Conservation (phyloP, 2,888 invertebrate genomes). For the Athalia cordata region DNA sequence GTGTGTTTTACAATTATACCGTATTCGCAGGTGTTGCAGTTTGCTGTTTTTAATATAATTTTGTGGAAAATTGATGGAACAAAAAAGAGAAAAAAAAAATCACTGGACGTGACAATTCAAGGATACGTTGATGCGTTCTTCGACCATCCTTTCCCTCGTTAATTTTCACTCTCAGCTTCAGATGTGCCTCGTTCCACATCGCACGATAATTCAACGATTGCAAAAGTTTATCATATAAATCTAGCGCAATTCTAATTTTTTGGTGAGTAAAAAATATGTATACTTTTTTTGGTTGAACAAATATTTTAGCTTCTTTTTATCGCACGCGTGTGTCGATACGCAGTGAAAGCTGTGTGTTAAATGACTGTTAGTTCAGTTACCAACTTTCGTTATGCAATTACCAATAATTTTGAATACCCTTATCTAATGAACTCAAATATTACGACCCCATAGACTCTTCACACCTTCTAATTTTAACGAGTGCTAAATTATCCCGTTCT, state of each 20-base stretch:
- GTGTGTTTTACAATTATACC: too few relatives aligned
- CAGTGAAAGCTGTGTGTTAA: constrained; percentile 27
- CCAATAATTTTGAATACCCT: constrained; percentile 11
- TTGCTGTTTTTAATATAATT: too few relatives aligned
- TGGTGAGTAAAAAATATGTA: too few relatives aligned
- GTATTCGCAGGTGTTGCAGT: too few relatives aligned
- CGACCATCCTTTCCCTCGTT: neutral
- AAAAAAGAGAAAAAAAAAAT: too few relatives aligned
- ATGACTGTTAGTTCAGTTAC: constrained; percentile 2
- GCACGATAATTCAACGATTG: neutral
- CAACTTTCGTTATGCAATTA: constrained; percentile 31
- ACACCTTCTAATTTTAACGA: neutral
- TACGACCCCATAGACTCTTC: constrained; percentile 7
- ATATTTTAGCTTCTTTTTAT: neutral
- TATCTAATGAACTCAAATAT: constrained; percentile 17
- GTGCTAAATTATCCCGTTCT: constrained; percentile 27
- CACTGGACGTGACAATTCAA: neutral
- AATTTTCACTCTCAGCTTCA: neutral
- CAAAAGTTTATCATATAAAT: neutral
- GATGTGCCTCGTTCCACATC: neutral
- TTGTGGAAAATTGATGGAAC: too few relatives aligned
- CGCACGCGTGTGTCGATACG: neutral
- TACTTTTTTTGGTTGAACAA: too few relatives aligned
- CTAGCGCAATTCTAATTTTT: neutral
- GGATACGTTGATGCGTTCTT: neutral